A percentile compares a stretch with the other conserved stretches of the same genome.
Conservation (phyloP, 2,888 invertebrate species). For the Sussaba pulchella region DNA sequence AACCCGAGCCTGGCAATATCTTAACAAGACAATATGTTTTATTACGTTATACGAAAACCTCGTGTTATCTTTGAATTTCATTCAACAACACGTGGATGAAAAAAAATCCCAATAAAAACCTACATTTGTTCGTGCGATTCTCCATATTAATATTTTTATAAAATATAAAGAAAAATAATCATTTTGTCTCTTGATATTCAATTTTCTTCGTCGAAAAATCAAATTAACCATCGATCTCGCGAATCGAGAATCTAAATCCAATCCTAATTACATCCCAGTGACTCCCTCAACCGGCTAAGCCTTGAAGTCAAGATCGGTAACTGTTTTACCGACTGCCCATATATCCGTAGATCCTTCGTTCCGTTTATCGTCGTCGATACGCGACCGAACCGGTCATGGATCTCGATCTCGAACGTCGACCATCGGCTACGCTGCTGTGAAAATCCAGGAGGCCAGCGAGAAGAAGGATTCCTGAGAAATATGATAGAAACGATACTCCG, state of each 20-base stretch:
- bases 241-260: background rate
- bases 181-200: too few relatives aligned
- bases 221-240: background rate
- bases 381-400: background rate
- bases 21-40: background rate
- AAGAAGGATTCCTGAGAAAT: background rate
- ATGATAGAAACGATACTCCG: background rate
- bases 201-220: background rate
- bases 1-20: background rate
- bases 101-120: too few relatives aligned
- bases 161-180: too few relatives aligned
- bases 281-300: conserved; percentile 3
- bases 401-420: conserved; percentile 6
- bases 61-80: background rate
- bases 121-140: too few relatives aligned
- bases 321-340: conserved; percentile 55
- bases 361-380: conserved; percentile 1
- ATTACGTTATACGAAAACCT: background rate
- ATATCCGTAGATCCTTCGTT: conserved; percentile 1
- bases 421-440: background rate
- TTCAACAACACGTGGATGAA: too few relatives aligned
- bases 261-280: background rate
- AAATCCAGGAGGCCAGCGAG: background rate
- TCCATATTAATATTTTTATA: too few relatives aligned
- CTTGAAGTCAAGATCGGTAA: conserved; percentile 41